Evolutionary conservation across 1,140 invertebrate genomes (phyloP), one percentile per base, ranked within the genome.

Genomic region (Hormaphis cornu): DNA sequence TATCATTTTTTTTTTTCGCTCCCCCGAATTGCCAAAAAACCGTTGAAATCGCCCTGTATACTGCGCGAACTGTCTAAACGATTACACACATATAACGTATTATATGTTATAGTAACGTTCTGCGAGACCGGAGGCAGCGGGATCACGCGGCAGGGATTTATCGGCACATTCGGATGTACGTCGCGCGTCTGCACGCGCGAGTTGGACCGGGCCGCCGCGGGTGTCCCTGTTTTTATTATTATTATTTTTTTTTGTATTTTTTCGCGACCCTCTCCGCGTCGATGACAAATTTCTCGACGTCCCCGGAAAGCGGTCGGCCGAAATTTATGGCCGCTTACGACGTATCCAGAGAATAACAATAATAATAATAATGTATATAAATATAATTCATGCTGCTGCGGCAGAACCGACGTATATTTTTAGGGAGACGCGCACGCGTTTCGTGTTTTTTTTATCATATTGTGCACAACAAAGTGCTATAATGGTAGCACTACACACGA

Each of bases 271-370:
- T 63, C 61, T 44, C 4, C 42, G 42, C 33, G 42, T 22, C 61
- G 61, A 66, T 66, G 61, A 66, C 61, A 66, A 66, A 66, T 66
- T 66, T 66, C 61, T 66, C 18, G 24, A 66, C 22, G 42, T n/a
- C 14, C 28, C 61, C 61, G 61, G 61, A 50, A 50, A 44, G 44
- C 61, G 42, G 44, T 33, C 58, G 58, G 44, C 44, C 40, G 35
- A 66, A 66, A 66, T 66, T 66, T 66, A 66, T 66, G 44, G 44
- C 28, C 61, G 61, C 28, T 66, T 66, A 66, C n/a, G 42, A n/a
- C n/a, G 12, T 40, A 16, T 24, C 37, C 22, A 14, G 18, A 2
- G 26, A 1, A 3, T n/a, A 10, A 52, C 20, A 48, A 2, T 6
- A 6, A 22, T 12, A 48, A 12, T 1, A 5, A 42, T 42, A 42